Evolutionary conservation across 2,888 invertebrate genomes (phyloP).

Genomic region (Nomada goodeniana): DNA sequence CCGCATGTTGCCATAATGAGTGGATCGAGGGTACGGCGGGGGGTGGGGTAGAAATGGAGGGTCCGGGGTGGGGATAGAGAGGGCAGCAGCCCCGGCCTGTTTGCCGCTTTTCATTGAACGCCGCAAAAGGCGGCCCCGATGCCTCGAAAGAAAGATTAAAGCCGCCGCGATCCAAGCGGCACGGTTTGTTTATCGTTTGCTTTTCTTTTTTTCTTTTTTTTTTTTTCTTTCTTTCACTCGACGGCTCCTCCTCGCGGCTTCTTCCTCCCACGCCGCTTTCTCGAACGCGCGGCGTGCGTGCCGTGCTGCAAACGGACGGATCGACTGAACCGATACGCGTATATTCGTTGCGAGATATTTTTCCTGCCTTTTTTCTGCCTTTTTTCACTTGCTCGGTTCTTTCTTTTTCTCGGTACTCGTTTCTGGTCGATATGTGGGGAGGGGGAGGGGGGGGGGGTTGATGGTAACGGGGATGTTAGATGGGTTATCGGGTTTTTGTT

Average conservation of each 20-base stretch:
- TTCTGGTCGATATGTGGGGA: too few species aligned
- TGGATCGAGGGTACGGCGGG: slow-evolving; percentile 52
- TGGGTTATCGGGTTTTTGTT: not conserved
- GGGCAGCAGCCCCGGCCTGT: slow-evolving; percentile 38
- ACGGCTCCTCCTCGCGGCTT: slow-evolving; percentile 36
- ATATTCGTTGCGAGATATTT: not conserved
- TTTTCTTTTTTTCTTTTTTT: slow-evolving; percentile 65
- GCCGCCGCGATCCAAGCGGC: slow-evolving; percentile 75
- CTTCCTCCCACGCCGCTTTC: slow-evolving; percentile 24
- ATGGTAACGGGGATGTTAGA: too few species aligned
- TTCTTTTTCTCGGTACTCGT: not conserved
- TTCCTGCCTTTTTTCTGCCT: not conserved
- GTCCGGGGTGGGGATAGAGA: not conserved
- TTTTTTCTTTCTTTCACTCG: slow-evolving; percentile 56
- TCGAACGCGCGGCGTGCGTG: slow-evolving; percentile 19
- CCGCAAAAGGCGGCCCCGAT: slow-evolving; percentile 73
- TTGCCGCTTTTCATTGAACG: slow-evolving; percentile 71
- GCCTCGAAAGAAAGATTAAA: slow-evolving; percentile 80
- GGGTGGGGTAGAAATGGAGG: not conserved
- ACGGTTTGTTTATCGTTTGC: slow-evolving; percentile 80
- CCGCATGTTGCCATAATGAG: slow-evolving; percentile 83
- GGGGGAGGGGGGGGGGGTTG: too few species aligned
- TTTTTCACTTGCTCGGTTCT: not conserved
- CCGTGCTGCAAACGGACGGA: not conserved
- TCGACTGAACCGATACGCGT: slow-evolving; percentile 7